These are phyloP conservation scores for Rattus rattus DNA, from an alignment of 2,113 vertebrate genomes.

Conservation along the genomic window DNA sequence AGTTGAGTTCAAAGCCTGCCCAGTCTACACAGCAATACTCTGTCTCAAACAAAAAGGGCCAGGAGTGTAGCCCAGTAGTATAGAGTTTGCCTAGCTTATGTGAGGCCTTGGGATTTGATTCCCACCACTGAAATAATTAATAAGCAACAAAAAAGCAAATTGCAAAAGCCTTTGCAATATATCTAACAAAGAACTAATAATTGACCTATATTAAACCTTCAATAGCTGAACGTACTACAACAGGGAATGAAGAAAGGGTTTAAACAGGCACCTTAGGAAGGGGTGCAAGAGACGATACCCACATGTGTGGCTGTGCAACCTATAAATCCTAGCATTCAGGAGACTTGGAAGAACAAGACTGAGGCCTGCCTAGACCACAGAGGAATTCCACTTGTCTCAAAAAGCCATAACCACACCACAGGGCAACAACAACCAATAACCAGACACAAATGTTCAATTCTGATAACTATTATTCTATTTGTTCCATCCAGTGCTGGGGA, in stretches of 20 bases:
- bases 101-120: background rate
- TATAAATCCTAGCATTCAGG: background rate
- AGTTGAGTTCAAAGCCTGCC: background rate
- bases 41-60: background rate
- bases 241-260: background rate
- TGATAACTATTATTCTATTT: background rate
- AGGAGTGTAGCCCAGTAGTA: background rate
- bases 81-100: background rate
- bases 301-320: too few relatives aligned
- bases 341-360: background rate
- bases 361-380: background rate
- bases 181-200: constrained; percentile 43
- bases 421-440: background rate
- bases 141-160: constrained; percentile 16
- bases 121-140: background rate
- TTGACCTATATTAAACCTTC: constrained; percentile 45
- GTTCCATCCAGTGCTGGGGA: background rate
- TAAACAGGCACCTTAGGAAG: background rate
- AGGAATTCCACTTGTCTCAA: background rate
- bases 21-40: background rate
- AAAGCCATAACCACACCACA: background rate
- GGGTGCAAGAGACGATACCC: background rate
- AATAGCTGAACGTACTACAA: background rate
- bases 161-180: constrained; percentile 31
- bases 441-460: background rate